Base-by-base conservation (phyloP, 2,888 invertebrate genomes). In the Dryococelus australis region DNA sequence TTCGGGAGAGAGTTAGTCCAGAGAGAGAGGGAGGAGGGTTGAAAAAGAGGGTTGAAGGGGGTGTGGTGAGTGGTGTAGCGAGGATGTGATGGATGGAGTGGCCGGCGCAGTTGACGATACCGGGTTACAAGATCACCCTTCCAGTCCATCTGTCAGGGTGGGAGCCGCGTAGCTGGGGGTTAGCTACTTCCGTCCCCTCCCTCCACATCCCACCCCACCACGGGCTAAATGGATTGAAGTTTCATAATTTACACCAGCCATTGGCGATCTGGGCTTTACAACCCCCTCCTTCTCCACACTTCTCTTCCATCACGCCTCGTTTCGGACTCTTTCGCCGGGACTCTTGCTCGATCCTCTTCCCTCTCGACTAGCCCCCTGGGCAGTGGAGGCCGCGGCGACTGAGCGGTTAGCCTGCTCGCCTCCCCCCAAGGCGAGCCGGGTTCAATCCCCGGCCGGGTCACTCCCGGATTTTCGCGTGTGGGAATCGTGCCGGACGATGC, bases 111-210 rank as follows among this genome's bases (percentile, higher is more conserved):
- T 83, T 83, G 83, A 83, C 83, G 83, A 83, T 83, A 43, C 79
- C 78, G 79, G 86, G 86, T 86, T 86, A 86, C 79, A 78, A 43
- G 86, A 86, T 86, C 78, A 43, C 43, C 79, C 86, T 78, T 80
- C 86, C 43, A 80, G 65, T 86, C 65, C 43, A 79, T 26, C 43
- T 35, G 80, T 26, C 28, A 79, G 86, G 85, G 53, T 10, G 10
- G 47, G 47, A 0, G 47, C 47, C 47, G 47, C 8, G 47, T 47
- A 3, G 47, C 16, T 3, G 10, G 47, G 47, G 47, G 16, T 10
- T 10, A 1, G 47, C 47, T 6, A 8, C 47, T 16, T 47, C 16
- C 65, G 65, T 24, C 65, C 24, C 65, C 51, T 20, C 2, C n/a
- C n/a, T n/a, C n/a, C n/a, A n/a, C n/a, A n/a, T n/a, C n/a, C n/a